Evolutionary conservation across 2,797 vertebrate genomes (phyloP), one percentile per base, ranked within the genome.

Genomic region (Sorex maritimensis): DNA sequence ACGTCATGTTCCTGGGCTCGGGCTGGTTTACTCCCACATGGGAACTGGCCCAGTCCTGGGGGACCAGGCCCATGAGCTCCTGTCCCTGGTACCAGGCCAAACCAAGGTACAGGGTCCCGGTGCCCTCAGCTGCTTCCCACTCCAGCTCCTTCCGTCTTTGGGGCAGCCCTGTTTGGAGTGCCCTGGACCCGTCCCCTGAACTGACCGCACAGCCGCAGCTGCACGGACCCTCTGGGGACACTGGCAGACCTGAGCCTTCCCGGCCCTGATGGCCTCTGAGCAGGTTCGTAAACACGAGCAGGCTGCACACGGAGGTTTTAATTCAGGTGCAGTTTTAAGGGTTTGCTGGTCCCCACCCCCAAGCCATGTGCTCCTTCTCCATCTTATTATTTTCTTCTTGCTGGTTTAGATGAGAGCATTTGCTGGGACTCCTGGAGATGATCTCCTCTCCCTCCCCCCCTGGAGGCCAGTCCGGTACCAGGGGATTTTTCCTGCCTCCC

Each of bases 231-330:
- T 92, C 13, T 85, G 81, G 73, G 92, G 94, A 95, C 93, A 90
- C 87, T 84, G 95, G 87, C 77, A 17, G 30, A 91, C 80, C 87
- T 21, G 92, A 75, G 92, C 93, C 96, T 92, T 84, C 92, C 96
- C 90, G 90, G 69, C n/a, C 94, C 88, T 90, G 95, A 95, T 71
- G 93, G 68, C 79, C 97, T 96, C 46, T 85, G 96, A 97, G 96
- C 96, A 94, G 95, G 96, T 97, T 97, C 94, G 95, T 95, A 93
- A 90, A 95, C 81, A 46, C 15, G 3, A 71, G 88, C 90, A 95
- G 58, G 23, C 63, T 81, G 68, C 58, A 30, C 12, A 28, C 19
- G 26, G 80, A 71, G 67, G 69, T 83, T 94, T 95, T 93, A 95
- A 94, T 96, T 93, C 82, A 69, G 7, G n/a, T 5, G 74, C 85